Evolutionary conservation across 2,113 vertebrate genomes (phyloP), one percentile per base, ranked within the genome.

Genomic region (Pandion haliaetus): DNA sequence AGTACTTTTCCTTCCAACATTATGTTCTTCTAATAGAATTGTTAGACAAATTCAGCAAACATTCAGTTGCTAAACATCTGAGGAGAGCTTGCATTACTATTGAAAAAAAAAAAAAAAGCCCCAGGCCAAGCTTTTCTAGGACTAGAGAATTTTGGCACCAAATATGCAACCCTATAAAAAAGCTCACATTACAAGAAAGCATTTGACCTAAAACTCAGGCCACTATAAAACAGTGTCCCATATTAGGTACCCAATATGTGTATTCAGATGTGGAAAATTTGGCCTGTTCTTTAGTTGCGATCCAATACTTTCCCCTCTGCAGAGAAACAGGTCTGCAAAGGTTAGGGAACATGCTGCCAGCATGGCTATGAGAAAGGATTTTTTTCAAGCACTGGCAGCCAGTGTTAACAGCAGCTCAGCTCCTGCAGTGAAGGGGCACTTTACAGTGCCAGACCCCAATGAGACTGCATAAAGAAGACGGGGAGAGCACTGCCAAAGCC

Each of bases 141-240:
- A 91, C 63, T 42, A 80, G 24, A 54, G 71, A 93, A 77, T 92
- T 94, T 92, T 91, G 90, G 93, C 92, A 90, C 45, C 55, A 65
- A 90, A 86, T 38, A 66, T 3, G 18, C 67, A 78, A 72, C 32
- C 20, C 50, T 73, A 17, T 85, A 80, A 96, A 94, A 76, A 42
- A 83, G 42, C 47, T 93, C 63, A 86, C 0, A 0, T 93, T 93
- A 87, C 84, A 87, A 82, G 65, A 84, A 95, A 95, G 59, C 52
- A 84, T 88, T 86, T 84, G 83, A 92, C 88, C 92, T 74, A 83
- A 86, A 95, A 69, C 54, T 89, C 72, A 38, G 78, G 86, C 83
- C 73, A 67, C 88, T 80, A 54, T 69, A 82, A 80, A 92, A 72
- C 61, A 84, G 61, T 10, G 10, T 67, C 72, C 81, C 57, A 5